Evolutionary conservation across 2,888 invertebrate species (phyloP).

Genomic region (Lasioglossum lativentre): DNA sequence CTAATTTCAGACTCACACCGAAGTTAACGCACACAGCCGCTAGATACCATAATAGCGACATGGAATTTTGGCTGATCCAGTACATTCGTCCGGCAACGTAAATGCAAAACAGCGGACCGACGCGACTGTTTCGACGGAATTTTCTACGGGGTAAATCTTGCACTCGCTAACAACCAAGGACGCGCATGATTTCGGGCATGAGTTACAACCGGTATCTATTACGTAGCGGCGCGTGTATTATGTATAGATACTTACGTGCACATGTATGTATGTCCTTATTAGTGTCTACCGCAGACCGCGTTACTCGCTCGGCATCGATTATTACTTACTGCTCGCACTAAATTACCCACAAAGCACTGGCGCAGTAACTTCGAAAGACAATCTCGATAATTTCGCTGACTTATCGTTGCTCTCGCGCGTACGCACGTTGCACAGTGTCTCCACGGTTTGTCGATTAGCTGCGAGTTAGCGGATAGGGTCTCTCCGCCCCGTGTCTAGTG

Average conservation of each 20-base stretch:
- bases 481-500: not conserved
- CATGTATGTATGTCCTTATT: conserved; percentile 66
- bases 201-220: conserved; percentile 68
- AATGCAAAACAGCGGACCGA: not conserved
- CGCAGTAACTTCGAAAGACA: conserved; percentile 73
- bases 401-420: conserved; percentile 59
- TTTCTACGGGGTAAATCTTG: conserved; percentile 53
- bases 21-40: no score
- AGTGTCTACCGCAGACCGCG: conserved; percentile 60
- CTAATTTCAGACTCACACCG: not conserved
- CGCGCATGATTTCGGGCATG: conserved; percentile 57
- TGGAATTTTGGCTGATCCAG: not conserved
- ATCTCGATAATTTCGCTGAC: conserved; percentile 75
- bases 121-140: conserved; percentile 32
- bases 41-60: not conserved
- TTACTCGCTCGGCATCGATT: conserved; percentile 71
- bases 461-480: conserved; percentile 48
- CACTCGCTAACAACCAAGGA: conserved; percentile 54
- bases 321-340: conserved; percentile 74
- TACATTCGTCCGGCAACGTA: not conserved
- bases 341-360: conserved; percentile 70
- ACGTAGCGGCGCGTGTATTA: conserved; percentile 45
- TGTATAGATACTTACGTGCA: conserved; percentile 31
- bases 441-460: conserved; percentile 55
- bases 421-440: conserved; percentile 30